Conservation (phyloP, 2,888 invertebrate genomes). For the Ophion slaviceki region DNA sequence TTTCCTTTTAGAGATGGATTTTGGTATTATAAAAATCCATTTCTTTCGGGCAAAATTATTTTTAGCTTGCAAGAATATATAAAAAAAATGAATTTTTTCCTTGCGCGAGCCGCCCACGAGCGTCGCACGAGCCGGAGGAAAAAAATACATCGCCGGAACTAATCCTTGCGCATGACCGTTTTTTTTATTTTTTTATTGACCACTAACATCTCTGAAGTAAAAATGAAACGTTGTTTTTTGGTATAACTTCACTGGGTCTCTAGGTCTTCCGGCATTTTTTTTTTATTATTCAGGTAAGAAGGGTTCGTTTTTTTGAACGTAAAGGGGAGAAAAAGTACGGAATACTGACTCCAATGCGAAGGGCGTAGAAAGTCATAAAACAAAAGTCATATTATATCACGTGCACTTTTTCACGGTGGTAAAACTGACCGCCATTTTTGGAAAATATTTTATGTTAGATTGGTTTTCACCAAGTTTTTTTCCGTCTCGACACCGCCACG, state of each 20-base stretch:
- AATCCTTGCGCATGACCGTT: slow-evolving; percentile 47
- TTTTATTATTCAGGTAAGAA: slow-evolving; percentile 65
- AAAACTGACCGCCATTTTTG: slow-evolving; percentile 5
- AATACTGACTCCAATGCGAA: slow-evolving; percentile 29
- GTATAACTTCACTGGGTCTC: slow-evolving; percentile 47
- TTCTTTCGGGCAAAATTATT: background rate
- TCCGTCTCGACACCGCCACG: background rate
- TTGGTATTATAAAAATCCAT: no score
- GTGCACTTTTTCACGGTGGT: slow-evolving; percentile 24
- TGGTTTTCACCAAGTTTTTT: background rate
- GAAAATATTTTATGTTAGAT: background rate
- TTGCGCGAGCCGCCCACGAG: slow-evolving; percentile 36
- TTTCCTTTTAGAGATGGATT: no score
- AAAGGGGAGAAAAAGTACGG: slow-evolving; percentile 56
- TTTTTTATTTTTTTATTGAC: slow-evolving; percentile 56
- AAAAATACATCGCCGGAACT: slow-evolving; percentile 15
- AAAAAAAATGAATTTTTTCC: background rate
- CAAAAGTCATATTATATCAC: slow-evolving; percentile 31
- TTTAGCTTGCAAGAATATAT: background rate
- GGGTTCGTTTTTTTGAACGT: slow-evolving; percentile 38
- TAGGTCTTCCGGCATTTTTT: slow-evolving; percentile 47
- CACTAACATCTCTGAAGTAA: slow-evolving; percentile 24
- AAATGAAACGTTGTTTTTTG: slow-evolving; percentile 51
- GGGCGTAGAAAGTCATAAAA: slow-evolving; percentile 42
- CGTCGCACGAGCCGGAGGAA: slow-evolving; percentile 52